Conservation (phyloP, 1,140 invertebrate species). For the Choristoneura fumiferana region DNA sequence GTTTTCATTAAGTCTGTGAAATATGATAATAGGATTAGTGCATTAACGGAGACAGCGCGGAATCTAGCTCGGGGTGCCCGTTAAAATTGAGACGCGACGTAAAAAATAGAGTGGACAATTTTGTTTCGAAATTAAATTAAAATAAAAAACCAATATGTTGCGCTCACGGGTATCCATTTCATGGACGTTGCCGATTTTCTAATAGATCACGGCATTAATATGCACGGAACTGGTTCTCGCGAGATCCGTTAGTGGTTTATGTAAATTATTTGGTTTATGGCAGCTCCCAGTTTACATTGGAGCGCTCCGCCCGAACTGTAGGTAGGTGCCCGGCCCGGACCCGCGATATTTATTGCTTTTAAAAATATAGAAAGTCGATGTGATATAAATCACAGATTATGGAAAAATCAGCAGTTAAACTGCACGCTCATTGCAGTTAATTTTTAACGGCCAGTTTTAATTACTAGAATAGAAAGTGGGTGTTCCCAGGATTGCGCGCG, state of each 20-base stretch:
- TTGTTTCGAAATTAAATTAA: constrained; percentile 61
- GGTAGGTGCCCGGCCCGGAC: not conserved
- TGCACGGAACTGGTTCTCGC: constrained; percentile 61
- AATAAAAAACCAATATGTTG: constrained; percentile 57
- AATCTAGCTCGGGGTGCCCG: not conserved
- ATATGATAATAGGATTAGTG: too few species aligned
- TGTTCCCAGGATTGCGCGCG: constrained; percentile 6
- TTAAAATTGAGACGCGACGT: not conserved
- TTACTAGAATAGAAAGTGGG: not conserved
- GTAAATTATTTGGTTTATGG: constrained; percentile 72
- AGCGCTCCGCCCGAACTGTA: constrained; percentile 38
- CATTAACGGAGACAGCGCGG: too few species aligned
- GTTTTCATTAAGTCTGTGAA: too few species aligned
- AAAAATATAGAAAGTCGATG: constrained; percentile 13
- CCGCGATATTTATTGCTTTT: constrained; percentile 6
- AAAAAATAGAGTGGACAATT: constrained; percentile 35
- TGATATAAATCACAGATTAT: constrained; percentile 13
- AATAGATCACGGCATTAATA: constrained; percentile 76
- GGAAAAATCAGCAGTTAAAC: constrained; percentile 14
- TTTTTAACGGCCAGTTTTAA: constrained; percentile 10
- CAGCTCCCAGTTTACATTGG: constrained; percentile 66
- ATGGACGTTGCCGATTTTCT: constrained; percentile 69
- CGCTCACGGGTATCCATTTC: constrained; percentile 45
- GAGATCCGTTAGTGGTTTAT: constrained; percentile 76
- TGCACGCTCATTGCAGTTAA: constrained; percentile 13